Evolutionary conservation across 1,140 invertebrate genomes (phyloP), one percentile per base, ranked within the genome.

Genomic region (Pseudachorutes palmiensis): DNA sequence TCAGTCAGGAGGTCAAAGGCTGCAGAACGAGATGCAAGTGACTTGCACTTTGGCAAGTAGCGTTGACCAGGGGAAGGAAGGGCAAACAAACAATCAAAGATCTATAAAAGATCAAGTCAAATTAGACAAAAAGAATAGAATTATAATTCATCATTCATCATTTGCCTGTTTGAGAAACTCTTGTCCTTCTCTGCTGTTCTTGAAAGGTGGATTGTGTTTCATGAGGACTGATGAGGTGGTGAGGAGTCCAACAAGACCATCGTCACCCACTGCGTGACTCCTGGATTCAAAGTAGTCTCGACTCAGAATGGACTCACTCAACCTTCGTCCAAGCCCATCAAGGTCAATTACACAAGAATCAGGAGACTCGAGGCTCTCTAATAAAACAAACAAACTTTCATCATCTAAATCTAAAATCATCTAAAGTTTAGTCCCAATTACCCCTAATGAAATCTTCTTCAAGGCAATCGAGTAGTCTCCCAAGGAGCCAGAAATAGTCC

Each of bases 401-500:
- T 67, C 51, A 32, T 64, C 19, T 51, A 67, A 64, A 59, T 66
- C 28, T 67, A 22, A 49, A 64, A 66, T 33, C 28, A 70, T 45
- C 51, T 16, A 19, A 55, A 12, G 26, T 36, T 33, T 65, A 36
- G 31, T 63, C 36, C 33, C 1, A 45, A 65, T 70, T 75, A 76
- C 85, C 85, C 80, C 87, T 88, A 32, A 90, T 83, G 67, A 88
- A 83, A 71, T 91, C 89, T 67, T 87, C 85, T 0, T 89, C 88
- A 3, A 93, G 76, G 5, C 87, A 88, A 74, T 96, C 92, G 2
- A 96, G 87, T 5, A 96, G 80, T 22, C 91, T 83, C 73, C 91
- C 92, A 1, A 94, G 81, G 0, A 96, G 79, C 91, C 92, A 94
- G 76, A 96, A 95, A 78, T 94, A 97, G 77, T 97, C 93, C 26